Base-by-base conservation (phyloP, 2,113 vertebrate genomes). In the Telmatochromis brichardi region DNA sequence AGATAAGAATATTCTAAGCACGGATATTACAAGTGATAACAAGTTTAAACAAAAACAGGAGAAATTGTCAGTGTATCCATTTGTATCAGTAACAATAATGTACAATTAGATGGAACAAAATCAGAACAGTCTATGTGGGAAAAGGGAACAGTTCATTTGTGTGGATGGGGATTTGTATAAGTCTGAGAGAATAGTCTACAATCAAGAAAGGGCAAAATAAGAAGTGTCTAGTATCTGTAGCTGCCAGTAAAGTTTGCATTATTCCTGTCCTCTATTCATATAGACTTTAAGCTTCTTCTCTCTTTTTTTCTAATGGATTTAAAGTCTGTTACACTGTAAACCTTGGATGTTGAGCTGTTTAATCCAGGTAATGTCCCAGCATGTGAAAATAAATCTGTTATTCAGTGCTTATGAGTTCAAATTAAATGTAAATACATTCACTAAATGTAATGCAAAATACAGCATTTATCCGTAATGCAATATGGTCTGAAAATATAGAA, bases 401-500 rank as follows among this genome's bases (percentile, higher is more conserved):
- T 86, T 88, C 35, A 23, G 37, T 73, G 88, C 79, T 92, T 83
- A 93, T 86, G 81, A 58, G 81, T 88, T 86, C n/a, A 87, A 88
- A 93, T n/a, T 81, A 82, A 79, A 90, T 90, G 81, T 87, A 90
- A 92, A 93, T 83, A 80, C 79, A 89, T 86, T 82, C 37, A 65
- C 47, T 9, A 57, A 83, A 71, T 57, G 80, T 78, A 71, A 92
- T 45, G 7, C 31, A 68, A 86, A 90, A 83, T 58, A 57, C 65
- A 37, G 60, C 19, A 85, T 84, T 81, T 82, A 88, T 89, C 79
- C 79, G 26, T 47, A 83, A 86, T 47, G 71, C 84, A 88, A 89
- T 84, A 88, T 47, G 19, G 73, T 78, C 68, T 37, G 51, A 88
- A 91, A 88, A 85, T 47, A 50, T 80, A 88, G 55, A 47, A 83